Evolutionary conservation across 1,140 invertebrate species (phyloP), one percentile per base, ranked within the genome.

Genomic region (Drosophila tani): DNA sequence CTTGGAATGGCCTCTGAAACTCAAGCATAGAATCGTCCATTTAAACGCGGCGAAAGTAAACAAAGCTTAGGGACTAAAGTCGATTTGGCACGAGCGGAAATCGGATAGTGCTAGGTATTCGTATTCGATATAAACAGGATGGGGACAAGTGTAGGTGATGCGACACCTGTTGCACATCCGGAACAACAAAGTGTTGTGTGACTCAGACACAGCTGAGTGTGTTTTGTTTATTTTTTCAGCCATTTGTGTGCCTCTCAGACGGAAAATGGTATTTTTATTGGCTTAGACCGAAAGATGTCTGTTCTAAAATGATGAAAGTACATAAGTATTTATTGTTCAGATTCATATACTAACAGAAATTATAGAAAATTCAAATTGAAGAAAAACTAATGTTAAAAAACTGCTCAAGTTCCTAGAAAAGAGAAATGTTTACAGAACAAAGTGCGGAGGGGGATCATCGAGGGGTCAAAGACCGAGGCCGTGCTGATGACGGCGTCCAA

Each of bases 401-500:
- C 29, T 9, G 29, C 1, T 12, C 8, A n/a, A 12, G 12, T 21
- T 62, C 1, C 15, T 32, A n/a, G 19, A 9, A 12, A 64, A 41
- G 15, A 60, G 14, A 40, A n/a, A 38, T 29, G 8, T 63, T 7
- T 7, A 55, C 14, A 38, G 17, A 55, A 40, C 51, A 8, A 50
- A 19, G n/a, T 17, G 41, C 2, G n/a, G 11, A 7, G 35, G 21
- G 65, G 21, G 65, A 38, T 50, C 17, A 17, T 9, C 9, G 21
- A 24, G 21, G 21, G 69, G 69, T 73, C 69, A 73, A 60, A 73
- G 69, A 73, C 67, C 69, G 47, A 40, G 32, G 47, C 15, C 12
- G 17, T 7, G 27, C 17, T 15, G 12, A 3, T 29, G 35, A 40
- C 5, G 64, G 21, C 21, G 21, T 64, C 24, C 45, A 71, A 59